A percentile compares a stretch with the other conserved stretches of the same genome.
Evolutionary conservation across 2,888 invertebrate species (phyloP).

Genomic region (Brachyptera risi): DNA sequence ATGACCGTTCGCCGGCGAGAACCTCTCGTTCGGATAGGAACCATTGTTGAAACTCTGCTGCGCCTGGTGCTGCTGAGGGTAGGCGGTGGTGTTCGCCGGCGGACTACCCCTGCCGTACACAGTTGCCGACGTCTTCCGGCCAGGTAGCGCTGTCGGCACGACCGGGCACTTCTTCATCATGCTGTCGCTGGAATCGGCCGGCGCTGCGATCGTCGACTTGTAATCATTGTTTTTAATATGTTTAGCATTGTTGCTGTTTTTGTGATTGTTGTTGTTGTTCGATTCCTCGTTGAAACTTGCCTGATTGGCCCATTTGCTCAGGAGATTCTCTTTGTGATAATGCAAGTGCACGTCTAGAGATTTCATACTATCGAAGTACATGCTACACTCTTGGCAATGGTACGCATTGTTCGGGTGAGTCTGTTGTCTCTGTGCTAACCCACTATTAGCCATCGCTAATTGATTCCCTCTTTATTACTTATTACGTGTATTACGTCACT

Average conservation of each 20-base stretch:
- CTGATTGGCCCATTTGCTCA: constrained; percentile 67
- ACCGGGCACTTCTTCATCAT: constrained; percentile 57
- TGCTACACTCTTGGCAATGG: constrained; percentile 72
- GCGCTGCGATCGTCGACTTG: constrained; percentile 57
- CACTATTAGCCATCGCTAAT: constrained; percentile 49
- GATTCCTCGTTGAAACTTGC: constrained; percentile 48
- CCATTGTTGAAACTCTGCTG: not conserved
- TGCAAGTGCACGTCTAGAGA: constrained; percentile 75
- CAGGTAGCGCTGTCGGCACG: constrained; percentile 51
- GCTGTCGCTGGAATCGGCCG: constrained; percentile 71
- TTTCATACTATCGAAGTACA: constrained; percentile 69
- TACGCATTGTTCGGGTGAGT: constrained; percentile 45
- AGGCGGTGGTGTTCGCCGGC: constrained; percentile 50
- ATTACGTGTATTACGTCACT: not conserved
- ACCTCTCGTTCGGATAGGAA: constrained; percentile 2
- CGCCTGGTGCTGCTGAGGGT: constrained; percentile 24
- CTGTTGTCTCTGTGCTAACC: constrained; percentile 49
- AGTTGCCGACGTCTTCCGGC: constrained; percentile 18
- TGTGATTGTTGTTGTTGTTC: constrained; percentile 60
- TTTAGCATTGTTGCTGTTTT: constrained; percentile 43
- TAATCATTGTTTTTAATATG: constrained; percentile 48
- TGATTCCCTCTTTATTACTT: not conserved
- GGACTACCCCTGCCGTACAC: constrained; percentile 45
- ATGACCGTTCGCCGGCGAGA: constrained; percentile 24
- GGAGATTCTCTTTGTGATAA: constrained; percentile 72